Base-by-base conservation (phyloP, 2,888 invertebrate species). In the Hydriomena furcata region DNA sequence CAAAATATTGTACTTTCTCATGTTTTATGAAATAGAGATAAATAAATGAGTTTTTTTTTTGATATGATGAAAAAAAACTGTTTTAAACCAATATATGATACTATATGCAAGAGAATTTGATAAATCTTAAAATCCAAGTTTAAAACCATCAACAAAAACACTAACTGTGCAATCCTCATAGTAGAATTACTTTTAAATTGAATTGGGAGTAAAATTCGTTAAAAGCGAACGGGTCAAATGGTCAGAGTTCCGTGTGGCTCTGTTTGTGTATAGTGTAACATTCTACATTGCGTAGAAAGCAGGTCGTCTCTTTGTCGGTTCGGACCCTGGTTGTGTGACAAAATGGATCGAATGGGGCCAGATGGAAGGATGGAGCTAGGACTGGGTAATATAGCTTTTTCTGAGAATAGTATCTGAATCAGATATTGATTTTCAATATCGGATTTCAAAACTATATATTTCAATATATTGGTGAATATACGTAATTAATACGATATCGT, bases 261-360 rank as follows among this genome's bases (percentile, higher is more conserved):
- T 31, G 13, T 42, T 47, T 45, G 53, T 59, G 53, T 55, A 67
- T 63, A 66, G 54, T 58, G 58, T 54, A 65, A 55, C 56, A 50
- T 57, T 7, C 12, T 2, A 0, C 4, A 1, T 31, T 23, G 21
- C 6, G 7, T 5, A 30, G 40, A 23, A 30, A 41, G 12, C 30
- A 23, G 30, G 3, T 6, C 12, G 2, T n/a, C 20, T 1, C 6
- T 7, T 6, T 30, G 11, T 12, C 17, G 4, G 17, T 17, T 17
- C 17, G 2, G 2, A 17, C 17, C 4, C 4, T 17, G 17, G 17
- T 17, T 17, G 2, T 2, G 17, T 17, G 4, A 17, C 17, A 17
- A 17, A 4, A 2, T 4, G 17, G 17, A 17, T 3, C 2, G 17
- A 17, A 17, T 2, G 4, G 17, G 17, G 17, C 4, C 17, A 4